phyloP scores from a whole-genome alignment of 2,888 invertebrate species.

The Nomada fabriciana region DNA sequence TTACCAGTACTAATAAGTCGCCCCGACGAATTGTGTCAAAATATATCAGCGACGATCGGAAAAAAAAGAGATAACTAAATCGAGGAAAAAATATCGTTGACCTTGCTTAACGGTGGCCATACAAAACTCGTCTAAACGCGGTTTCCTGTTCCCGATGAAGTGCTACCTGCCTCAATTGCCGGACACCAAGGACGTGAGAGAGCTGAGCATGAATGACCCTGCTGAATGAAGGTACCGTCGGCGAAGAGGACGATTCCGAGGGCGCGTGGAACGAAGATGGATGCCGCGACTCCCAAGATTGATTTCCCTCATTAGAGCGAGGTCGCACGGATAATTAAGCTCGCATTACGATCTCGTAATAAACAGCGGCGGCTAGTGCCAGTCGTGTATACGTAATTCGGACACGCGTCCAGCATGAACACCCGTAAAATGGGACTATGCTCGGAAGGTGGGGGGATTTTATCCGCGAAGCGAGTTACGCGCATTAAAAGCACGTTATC shows the following conservation, averaged over 20 bases:
- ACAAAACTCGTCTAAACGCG: background rate
- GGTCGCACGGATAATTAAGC: conserved; percentile 71
- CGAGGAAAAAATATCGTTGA: too few species aligned
- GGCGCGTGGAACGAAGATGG: conserved; percentile 65
- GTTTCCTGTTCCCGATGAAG: background rate
- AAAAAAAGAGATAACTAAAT: background rate
- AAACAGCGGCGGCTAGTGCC: conserved; percentile 48
- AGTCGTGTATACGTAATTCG: conserved; percentile 15
- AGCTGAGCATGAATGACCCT: conserved; percentile 51
- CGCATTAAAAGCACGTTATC: conserved; percentile 69
- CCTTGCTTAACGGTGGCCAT: background rate
- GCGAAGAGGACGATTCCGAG: conserved; percentile 44
- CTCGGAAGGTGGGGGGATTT: conserved; percentile 4
- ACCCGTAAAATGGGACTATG: conserved; percentile 33
- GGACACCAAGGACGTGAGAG: conserved; percentile 29
- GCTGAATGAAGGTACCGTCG: conserved; percentile 50
- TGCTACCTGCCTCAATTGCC: conserved; percentile 22
- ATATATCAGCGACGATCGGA: background rate
- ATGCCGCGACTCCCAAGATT: conserved; percentile 71
- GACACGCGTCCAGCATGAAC: conserved; percentile 61
- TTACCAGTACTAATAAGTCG: too few species aligned
- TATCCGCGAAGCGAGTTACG: conserved; percentile 19
- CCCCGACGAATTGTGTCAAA: background rate
- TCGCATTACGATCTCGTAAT: conserved; percentile 73
- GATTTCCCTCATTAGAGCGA: conserved; percentile 72